phyloP scores from a whole-genome alignment of 2,113 vertebrate genomes.

The Podarcis cretensis region DNA sequence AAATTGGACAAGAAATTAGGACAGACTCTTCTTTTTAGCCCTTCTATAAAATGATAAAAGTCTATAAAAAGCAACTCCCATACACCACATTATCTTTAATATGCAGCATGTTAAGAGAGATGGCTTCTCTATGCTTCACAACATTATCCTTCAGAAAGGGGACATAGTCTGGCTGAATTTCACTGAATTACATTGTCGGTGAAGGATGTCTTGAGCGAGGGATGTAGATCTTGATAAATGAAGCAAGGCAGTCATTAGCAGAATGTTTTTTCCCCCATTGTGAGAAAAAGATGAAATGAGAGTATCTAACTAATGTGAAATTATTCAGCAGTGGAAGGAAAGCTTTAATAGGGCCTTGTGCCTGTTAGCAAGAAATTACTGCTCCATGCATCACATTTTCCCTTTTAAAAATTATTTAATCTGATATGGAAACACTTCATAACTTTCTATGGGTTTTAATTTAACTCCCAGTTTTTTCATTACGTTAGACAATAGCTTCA shows the following conservation, averaged over 20 bases:
- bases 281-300: conserved; percentile 62
- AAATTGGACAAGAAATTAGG: background rate
- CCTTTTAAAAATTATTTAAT: conserved; percentile 37
- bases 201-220: conserved; percentile 33
- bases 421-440: conserved; percentile 7
- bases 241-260: conserved; percentile 60
- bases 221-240: conserved; percentile 62
- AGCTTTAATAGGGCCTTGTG: conserved; percentile 23
- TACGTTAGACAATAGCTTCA: background rate
- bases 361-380: conserved; percentile 23
- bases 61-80: conserved; percentile 41
- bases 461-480: background rate
- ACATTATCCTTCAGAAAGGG: conserved; percentile 38
- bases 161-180: conserved; percentile 32
- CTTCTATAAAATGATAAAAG: conserved; percentile 43
- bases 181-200: conserved; percentile 48
- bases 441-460: conserved; percentile 3
- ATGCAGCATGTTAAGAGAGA: conserved; percentile 58
- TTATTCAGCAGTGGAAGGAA: conserved; percentile 42
- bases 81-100: conserved; percentile 56
- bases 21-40: conserved; percentile 20
- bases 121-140: conserved; percentile 39
- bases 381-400: conserved; percentile 26
- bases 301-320: conserved; percentile 45
- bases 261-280: conserved; percentile 51